Base-by-base conservation (phyloP, 2,888 invertebrate genomes). In the Synanthedon formicaeformis region DNA sequence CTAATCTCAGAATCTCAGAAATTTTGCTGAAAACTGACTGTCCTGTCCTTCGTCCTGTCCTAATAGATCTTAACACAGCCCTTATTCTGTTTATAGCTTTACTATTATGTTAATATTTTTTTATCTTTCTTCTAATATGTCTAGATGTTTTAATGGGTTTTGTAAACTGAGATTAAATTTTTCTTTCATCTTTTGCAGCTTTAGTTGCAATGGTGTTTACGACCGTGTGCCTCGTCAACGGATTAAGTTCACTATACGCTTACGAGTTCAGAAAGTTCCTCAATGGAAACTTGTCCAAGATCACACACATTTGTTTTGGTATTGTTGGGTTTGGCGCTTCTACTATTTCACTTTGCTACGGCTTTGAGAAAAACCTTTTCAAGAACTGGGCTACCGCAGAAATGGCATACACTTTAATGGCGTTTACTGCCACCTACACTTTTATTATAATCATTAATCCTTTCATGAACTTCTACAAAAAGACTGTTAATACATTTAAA, bases 141-240 rank as follows among this genome's bases (percentile, higher is more conserved):
- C n/a, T n/a, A n/a, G n/a, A 23, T 16, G 16, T 16, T 16, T 16
- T 16, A 16, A 8, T 34, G 5, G 10, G 34, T 34, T 12, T 45
- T 12, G 11, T 13, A 14, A 1, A 10, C 5, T 34, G 3, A 34
- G 27, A 34, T 34, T 34, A 34, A 34, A 5, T 45, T n/a, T 13
- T 23, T 12, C 41, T 52, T 51, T 51, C 34, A 34, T 55, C 58
- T 45, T 56, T 69, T 64, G 23, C 69, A 78, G 79, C 61, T n/a
- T 62, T 79, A 2, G 71, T 76, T n/a, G 78, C 80, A 0, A 53
- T 79, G 49, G 68, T 79, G 10, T 78, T 78, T 56, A 79, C 79
- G n/a, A 56, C 63, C 3, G 71, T 71, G 16, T 66, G 74, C 50
- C 59, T 80, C n/a, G 60, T 80, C 50, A 80, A 76, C 50, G 80